phyloP scores from a whole-genome alignment of 2,888 invertebrate genomes.

The Conomelus anceps region DNA sequence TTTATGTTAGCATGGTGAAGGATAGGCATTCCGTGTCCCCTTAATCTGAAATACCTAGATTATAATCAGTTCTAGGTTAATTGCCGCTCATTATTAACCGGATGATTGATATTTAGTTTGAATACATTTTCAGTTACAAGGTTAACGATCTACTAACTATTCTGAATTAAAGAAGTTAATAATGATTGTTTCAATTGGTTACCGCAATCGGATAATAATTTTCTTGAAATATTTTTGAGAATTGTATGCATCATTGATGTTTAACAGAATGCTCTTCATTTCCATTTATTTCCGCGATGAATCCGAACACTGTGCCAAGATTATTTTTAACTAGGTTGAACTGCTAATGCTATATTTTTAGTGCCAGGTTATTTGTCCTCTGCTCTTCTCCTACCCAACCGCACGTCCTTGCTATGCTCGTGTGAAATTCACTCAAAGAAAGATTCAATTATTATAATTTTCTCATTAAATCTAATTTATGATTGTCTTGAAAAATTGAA shows the following conservation, averaged over 20 bases:
- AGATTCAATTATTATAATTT: not conserved
- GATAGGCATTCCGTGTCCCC: too few relatives aligned
- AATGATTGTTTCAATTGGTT: too few relatives aligned
- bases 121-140: too few relatives aligned
- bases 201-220: not conserved
- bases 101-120: too few relatives aligned
- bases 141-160: too few relatives aligned
- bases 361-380: not conserved
- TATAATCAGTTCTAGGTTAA: too few relatives aligned
- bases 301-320: not conserved
- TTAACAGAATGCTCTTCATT: not conserved
- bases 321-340: not conserved
- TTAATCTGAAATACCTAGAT: too few relatives aligned
- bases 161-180: too few relatives aligned
- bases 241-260: not conserved
- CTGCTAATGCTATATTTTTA: not conserved
- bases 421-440: not conserved
- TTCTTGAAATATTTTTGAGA: not conserved
- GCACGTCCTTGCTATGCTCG: not conserved
- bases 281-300: not conserved
- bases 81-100: too few relatives aligned
- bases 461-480: too few relatives aligned
- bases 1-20: too few relatives aligned
- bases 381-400: not conserved
- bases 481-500: not conserved